These are phyloP conservation scores for Sycophila sp. DNA, from an alignment of 1,140 invertebrate genomes.

Conservation along the genomic window DNA sequence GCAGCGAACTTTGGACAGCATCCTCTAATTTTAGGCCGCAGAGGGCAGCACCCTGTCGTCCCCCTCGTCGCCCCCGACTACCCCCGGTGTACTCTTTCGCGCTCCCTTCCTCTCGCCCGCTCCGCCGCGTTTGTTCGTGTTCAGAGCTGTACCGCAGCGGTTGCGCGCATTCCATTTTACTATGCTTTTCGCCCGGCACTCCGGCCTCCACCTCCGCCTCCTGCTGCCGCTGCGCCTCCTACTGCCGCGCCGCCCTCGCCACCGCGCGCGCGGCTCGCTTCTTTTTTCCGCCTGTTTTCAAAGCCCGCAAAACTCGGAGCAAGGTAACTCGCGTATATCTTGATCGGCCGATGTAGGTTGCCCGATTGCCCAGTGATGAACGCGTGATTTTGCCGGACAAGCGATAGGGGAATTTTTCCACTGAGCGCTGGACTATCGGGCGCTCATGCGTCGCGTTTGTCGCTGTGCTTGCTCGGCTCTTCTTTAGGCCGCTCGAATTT, in stretches of 20 bases:
- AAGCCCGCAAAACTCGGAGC: background rate
- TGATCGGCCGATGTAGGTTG: no score
- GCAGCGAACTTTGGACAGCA: constrained; percentile 54
- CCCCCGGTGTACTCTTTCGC: background rate
- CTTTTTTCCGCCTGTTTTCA: background rate
- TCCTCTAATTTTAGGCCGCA: constrained; percentile 55
- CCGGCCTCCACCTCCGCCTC: background rate
- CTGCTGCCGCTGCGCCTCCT: background rate
- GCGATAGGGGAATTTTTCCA: no score
- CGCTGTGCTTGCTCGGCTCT: no score
- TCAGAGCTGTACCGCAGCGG: constrained; percentile 35
- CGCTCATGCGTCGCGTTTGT: no score
- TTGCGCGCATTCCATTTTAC: constrained; percentile 47
- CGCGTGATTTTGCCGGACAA: no score
- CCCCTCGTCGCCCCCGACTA: background rate
- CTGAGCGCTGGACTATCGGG: no score
- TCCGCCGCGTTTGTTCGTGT: constrained; percentile 49
- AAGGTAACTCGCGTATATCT: no score
- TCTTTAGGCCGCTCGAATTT: no score
- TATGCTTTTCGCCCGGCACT: constrained; percentile 14
- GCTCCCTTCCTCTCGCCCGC: constrained; percentile 20
- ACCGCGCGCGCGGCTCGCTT: background rate
- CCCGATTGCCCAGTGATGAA: no score
- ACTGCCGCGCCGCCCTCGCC: background rate
- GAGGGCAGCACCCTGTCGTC: constrained; percentile 46